Conservation (phyloP, 2,797 vertebrate genomes). For the Phalloptychus januarius region DNA sequence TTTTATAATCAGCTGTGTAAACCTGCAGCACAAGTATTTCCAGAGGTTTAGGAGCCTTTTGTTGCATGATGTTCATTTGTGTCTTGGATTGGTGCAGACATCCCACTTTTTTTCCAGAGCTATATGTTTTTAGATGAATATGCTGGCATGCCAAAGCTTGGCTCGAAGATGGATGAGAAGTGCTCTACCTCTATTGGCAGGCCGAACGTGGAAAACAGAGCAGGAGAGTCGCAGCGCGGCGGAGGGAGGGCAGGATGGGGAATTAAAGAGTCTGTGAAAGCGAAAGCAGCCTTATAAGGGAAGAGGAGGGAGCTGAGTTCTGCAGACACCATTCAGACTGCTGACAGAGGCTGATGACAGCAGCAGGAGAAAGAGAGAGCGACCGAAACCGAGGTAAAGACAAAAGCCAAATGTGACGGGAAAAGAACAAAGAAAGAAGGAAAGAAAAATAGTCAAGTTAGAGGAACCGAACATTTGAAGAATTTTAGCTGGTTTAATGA, state of each 20-base stretch:
- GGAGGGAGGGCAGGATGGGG: conserved; percentile 3
- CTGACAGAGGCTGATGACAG: conserved; percentile 56
- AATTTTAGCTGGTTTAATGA: not conserved
- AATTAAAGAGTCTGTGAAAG: conserved; percentile 44
- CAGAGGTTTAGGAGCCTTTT: conserved; percentile 45
- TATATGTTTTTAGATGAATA: conserved; percentile 77
- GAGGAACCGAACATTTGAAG: not conserved
- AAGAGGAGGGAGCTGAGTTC: conserved; percentile 38
- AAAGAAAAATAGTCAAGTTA: conserved; percentile 24
- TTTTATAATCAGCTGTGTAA: conserved; percentile 54
- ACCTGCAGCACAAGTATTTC: conserved; percentile 22
- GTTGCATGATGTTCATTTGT: conserved; percentile 80
- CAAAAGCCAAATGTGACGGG: conserved; percentile 33
- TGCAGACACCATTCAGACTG: conserved; percentile 52
- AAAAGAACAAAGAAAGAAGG: conserved; percentile 37
- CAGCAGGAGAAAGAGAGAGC: not conserved
- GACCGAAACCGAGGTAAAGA: conserved; percentile 7
- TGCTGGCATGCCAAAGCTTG: conserved; percentile 60
- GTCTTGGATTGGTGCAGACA: conserved; percentile 68
- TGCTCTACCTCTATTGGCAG: conserved; percentile 67
- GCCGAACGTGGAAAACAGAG: conserved; percentile 50
- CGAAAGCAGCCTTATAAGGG: conserved; percentile 61
- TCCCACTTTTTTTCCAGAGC: conserved; percentile 66
- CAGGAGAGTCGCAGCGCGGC: conserved; percentile 27
- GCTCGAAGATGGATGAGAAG: conserved; percentile 75